Conservation (phyloP, 2,888 invertebrate species). For the Nephrotoma appendiculata region DNA sequence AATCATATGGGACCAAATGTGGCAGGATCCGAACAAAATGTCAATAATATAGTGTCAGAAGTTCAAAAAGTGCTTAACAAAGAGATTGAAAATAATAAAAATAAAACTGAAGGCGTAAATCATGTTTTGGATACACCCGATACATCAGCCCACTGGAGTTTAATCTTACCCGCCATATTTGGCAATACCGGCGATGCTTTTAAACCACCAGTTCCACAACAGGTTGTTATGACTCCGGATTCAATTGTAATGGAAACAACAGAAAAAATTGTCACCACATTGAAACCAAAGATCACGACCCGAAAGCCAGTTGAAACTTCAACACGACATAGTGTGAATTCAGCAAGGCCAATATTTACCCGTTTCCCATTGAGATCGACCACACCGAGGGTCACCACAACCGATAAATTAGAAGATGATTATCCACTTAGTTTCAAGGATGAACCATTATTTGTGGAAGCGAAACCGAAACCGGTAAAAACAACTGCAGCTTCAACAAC, state of each 20-base stretch:
- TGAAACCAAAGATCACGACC: neutral
- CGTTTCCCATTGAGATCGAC: neutral
- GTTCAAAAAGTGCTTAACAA: constrained; percentile 72
- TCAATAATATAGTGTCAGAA: constrained; percentile 66
- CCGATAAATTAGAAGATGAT: neutral
- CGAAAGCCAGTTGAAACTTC: neutral
- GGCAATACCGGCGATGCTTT: constrained; percentile 52
- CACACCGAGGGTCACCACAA: neutral
- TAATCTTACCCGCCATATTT: constrained; percentile 66
- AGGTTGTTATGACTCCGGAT: constrained; percentile 31
- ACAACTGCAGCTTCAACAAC: too few species aligned
- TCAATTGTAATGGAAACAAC: constrained; percentile 22
- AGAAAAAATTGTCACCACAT: constrained; percentile 5
- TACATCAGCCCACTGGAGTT: constrained; percentile 64
- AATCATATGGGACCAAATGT: constrained; percentile 22
- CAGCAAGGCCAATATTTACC: neutral
- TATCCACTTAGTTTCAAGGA: neutral
- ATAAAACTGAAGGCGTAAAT: constrained; percentile 35
- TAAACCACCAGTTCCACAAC: constrained; percentile 36
- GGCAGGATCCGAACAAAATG: constrained; percentile 47
- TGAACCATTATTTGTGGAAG: neutral
- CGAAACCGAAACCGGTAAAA: constrained; percentile 20
- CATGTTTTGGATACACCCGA: constrained; percentile 54
- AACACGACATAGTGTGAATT: neutral
- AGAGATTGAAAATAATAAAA: constrained; percentile 47